A percentile compares a stretch with the other conserved stretches of the same genome.
These are phyloP conservation scores for Otus sunia DNA, from an alignment of 2,113 vertebrate species.

Conservation along the genomic window DNA sequence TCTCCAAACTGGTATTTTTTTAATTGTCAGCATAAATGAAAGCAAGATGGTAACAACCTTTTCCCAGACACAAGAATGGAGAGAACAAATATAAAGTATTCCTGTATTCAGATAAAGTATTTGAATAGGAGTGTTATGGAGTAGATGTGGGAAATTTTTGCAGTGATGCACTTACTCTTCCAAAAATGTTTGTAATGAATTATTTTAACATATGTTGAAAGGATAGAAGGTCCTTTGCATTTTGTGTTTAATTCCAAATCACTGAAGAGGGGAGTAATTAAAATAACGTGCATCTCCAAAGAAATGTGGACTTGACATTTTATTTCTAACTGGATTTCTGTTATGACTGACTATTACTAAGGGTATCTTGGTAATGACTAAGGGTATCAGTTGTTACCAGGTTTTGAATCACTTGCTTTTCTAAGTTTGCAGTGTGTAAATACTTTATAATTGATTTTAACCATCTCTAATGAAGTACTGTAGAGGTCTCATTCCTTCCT, in stretches of 20 bases:
- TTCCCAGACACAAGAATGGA: background rate
- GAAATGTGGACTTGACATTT: background rate
- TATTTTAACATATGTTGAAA: background rate
- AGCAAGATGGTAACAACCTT: slow-evolving; percentile 4
- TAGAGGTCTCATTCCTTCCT: background rate
- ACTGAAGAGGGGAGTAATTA: background rate
- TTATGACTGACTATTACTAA: background rate
- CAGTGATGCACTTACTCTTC: background rate
- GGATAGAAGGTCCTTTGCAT: background rate
- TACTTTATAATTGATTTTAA: background rate
- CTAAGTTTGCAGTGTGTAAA: slow-evolving; percentile 7
- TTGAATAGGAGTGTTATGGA: background rate
- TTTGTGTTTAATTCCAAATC: background rate
- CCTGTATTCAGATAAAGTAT: background rate
- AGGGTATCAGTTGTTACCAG: background rate
- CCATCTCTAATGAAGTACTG: background rate
- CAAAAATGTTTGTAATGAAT: background rate
- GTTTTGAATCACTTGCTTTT: background rate
- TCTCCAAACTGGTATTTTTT: background rate
- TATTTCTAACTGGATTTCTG: background rate
- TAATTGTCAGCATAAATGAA: slow-evolving; percentile 15
- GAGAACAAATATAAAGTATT: background rate
- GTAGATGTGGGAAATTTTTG: background rate
- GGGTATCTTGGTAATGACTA: background rate
- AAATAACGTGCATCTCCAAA: background rate